These are phyloP conservation scores for Pseudochaenichthys georgianus DNA, from an alignment of 2,797 vertebrate species.

Conservation along the genomic window DNA sequence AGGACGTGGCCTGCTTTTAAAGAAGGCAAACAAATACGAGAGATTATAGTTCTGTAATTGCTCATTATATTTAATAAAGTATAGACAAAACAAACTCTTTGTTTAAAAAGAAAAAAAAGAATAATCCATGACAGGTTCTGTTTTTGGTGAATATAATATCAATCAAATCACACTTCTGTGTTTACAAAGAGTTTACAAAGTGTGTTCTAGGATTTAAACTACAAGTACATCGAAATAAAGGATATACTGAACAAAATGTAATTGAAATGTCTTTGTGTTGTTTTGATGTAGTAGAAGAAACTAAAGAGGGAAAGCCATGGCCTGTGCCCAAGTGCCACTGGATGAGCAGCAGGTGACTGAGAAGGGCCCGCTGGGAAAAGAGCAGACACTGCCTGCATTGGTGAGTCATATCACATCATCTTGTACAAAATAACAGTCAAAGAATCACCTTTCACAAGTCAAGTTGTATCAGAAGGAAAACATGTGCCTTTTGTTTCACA, in stretches of 20 bases:
- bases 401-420: slow-evolving; percentile 77
- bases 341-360: slow-evolving; percentile 90
- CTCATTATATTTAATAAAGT: too few species aligned
- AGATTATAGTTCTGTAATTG: too few species aligned
- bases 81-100: too few species aligned
- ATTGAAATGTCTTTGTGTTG: slow-evolving; percentile 2
- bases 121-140: too few species aligned
- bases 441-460: not conserved
- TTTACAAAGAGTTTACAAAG: too few species aligned
- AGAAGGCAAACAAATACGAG: too few species aligned
- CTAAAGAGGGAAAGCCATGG: slow-evolving; percentile 67
- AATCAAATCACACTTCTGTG: too few species aligned
- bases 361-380: slow-evolving; percentile 83
- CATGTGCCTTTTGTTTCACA: slow-evolving; percentile 1
- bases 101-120: too few species aligned
- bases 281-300: not conserved
- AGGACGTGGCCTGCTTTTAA: too few species aligned
- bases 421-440: not conserved
- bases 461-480: not conserved
- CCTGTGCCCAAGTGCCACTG: slow-evolving; percentile 84
- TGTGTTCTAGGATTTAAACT: too few species aligned
- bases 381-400: slow-evolving; percentile 88
- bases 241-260: not conserved
- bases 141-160: too few species aligned
- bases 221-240: not conserved